phyloP scores from a whole-genome alignment of 2,888 invertebrate species.

The Andrena trimmerana region DNA sequence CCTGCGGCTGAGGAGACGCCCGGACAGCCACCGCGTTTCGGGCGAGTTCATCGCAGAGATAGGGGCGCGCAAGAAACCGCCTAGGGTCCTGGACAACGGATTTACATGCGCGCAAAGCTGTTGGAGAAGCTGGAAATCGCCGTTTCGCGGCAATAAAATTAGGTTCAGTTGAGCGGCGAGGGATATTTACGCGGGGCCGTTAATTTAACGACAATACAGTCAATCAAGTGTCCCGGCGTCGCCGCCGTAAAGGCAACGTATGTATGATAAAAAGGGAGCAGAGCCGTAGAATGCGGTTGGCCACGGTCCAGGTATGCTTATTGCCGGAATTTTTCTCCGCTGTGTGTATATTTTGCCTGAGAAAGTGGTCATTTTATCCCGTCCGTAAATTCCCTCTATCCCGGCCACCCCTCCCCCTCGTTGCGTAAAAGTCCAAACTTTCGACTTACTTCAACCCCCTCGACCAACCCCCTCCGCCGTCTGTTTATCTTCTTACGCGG shows the following conservation, averaged over 20 bases:
- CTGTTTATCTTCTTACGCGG: slow-evolving; percentile 9
- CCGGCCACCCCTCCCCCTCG: slow-evolving; percentile 7
- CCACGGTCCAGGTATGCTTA: slow-evolving; percentile 69
- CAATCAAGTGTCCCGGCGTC: slow-evolving; percentile 51
- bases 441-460: slow-evolving; percentile 19
- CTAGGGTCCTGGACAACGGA: neutral
- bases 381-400: slow-evolving; percentile 68
- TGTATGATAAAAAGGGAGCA: slow-evolving; percentile 63
- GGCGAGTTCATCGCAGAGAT: slow-evolving; percentile 14
- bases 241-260: slow-evolving; percentile 63
- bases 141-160: slow-evolving; percentile 55
- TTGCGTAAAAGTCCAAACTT: slow-evolving; percentile 43
- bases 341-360: slow-evolving; percentile 61
- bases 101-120: slow-evolving; percentile 18
- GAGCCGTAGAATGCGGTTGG: slow-evolving; percentile 64
- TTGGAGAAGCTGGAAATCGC: neutral
- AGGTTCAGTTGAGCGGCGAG: slow-evolving; percentile 27
- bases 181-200: slow-evolving; percentile 55
- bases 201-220: slow-evolving; percentile 67
- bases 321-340: slow-evolving; percentile 70
- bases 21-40: neutral
- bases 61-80: neutral
- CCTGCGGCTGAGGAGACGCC: neutral
- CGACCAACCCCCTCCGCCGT: neutral
- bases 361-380: slow-evolving; percentile 70